These are phyloP conservation scores for Eristalis intricaria DNA, from an alignment of 2,888 invertebrate species.

Conservation along the genomic window DNA sequence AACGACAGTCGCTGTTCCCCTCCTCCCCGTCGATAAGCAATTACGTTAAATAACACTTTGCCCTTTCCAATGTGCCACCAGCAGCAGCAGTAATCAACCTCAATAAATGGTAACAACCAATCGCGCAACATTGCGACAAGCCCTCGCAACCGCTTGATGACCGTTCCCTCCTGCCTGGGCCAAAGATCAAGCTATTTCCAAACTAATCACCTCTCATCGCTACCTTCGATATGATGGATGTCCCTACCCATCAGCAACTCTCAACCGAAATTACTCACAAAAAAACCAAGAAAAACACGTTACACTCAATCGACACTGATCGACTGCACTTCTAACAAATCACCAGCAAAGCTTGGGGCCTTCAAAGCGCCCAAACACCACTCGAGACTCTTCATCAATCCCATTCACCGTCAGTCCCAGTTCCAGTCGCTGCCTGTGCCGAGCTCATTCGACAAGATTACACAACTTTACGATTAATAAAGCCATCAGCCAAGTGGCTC, in stretches of 20 bases:
- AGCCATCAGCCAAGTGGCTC: neutral
- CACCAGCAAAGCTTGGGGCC: neutral
- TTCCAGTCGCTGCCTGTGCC: neutral
- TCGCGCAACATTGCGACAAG: neutral
- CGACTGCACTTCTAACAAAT: neutral
- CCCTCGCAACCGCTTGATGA: neutral
- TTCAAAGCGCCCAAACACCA: neutral
- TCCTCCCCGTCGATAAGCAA: neutral
- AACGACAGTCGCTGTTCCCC: neutral
- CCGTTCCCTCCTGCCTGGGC: neutral
- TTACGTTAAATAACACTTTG: neutral
- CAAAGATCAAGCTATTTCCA: neutral
- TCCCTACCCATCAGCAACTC: constrained; percentile 18
- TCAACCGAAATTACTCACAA: constrained; percentile 15
- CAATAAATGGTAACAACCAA: neutral
- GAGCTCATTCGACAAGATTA: neutral
- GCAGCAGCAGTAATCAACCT: no score
- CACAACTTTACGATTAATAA: constrained; percentile 2
- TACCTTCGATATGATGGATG: neutral
- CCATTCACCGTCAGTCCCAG: neutral
- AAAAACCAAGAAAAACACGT: neutral
- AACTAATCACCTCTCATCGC: neutral
- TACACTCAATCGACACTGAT: neutral
- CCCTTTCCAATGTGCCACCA: neutral
- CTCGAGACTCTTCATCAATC: neutral